These are phyloP conservation scores for Mythimna albipuncta DNA, from an alignment of 2,888 invertebrate genomes.

Conservation along the genomic window DNA sequence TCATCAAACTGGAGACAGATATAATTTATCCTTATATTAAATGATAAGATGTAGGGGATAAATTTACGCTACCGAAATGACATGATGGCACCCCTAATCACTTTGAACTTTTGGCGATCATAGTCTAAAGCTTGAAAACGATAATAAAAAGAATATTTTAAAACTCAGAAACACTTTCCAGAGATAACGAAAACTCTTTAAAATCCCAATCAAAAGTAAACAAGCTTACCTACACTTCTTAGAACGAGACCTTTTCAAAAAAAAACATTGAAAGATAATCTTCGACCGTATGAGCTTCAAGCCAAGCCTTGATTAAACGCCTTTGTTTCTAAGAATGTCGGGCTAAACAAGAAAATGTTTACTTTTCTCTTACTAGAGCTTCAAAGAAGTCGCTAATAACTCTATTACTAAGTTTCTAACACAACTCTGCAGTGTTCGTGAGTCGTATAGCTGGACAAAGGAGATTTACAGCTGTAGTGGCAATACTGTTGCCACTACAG, in stretches of 20 bases:
- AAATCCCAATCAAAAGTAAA: slow-evolving; percentile 13
- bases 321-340: slow-evolving; percentile 65
- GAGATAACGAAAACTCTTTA: not conserved
- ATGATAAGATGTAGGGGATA: too few relatives aligned
- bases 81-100: too few relatives aligned
- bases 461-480: slow-evolving; percentile 55
- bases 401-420: slow-evolving; percentile 77
- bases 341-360: slow-evolving; percentile 69
- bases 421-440: slow-evolving; percentile 53
- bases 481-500: too few relatives aligned
- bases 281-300: slow-evolving; percentile 35
- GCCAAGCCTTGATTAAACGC: slow-evolving; percentile 60
- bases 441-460: slow-evolving; percentile 57
- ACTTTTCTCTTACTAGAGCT: slow-evolving; percentile 67
- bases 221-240: slow-evolving; percentile 1
- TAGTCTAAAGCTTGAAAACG: not conserved
- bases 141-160: not conserved
- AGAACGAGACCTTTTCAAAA: slow-evolving; percentile 15
- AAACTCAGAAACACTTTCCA: not conserved
- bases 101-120: too few relatives aligned
- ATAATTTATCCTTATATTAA: too few relatives aligned
- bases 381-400: slow-evolving; percentile 74
- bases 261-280: slow-evolving; percentile 54
- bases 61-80: too few relatives aligned
- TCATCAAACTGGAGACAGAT: too few relatives aligned